Base-by-base conservation (phyloP, 2,888 invertebrate genomes). In the Theodoxus fluviatilis region DNA sequence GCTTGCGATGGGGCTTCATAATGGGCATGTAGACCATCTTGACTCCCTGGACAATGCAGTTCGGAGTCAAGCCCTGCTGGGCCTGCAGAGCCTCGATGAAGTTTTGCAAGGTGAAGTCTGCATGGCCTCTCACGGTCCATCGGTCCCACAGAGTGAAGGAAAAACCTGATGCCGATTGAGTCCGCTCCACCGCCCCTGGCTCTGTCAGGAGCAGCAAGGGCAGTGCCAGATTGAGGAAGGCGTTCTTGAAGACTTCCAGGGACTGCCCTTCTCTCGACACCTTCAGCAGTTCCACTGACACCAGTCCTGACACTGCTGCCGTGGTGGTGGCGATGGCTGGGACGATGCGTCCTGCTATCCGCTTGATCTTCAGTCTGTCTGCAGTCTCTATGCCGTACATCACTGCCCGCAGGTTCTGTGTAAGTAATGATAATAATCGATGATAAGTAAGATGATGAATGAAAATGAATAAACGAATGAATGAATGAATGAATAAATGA, bases 291-390 rank as follows among this genome's bases (percentile, higher is more conserved):
- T 87, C 87, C 40, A 86, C 72, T 4, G 83, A 77, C 22, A 85
- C 87, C 74, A 88, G 79, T 7, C 87, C 88, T n/a, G 87, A 83
- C 4, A 88, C 86, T 59, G 85, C 81, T 25, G 87, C 87, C 12
- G 88, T 88, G n/a, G 88, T 88, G 3, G 88, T 88, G 65, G 87
- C 88, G 52, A 88, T 88, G 69, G 88, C 88, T 4, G 88, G 88
- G 6, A 87, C 85, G 55, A 88, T 88, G 35, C 83, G 79, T 2
- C 88, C 88, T n/a, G 88, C 87, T 22, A 88, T 87, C 31, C 83
- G 79, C 73, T 87, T 85, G 22, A 84, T 81, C 73, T 83, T 85
- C 61, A 85, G 77, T 52, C 85, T 76, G 71, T 87, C 87, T 38
- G 79, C 80, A 22, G 68, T 74, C 67, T 85, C 85, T 67, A 88